phyloP scores from a whole-genome alignment of 2,888 invertebrate genomes.

The Macaria liturata region DNA sequence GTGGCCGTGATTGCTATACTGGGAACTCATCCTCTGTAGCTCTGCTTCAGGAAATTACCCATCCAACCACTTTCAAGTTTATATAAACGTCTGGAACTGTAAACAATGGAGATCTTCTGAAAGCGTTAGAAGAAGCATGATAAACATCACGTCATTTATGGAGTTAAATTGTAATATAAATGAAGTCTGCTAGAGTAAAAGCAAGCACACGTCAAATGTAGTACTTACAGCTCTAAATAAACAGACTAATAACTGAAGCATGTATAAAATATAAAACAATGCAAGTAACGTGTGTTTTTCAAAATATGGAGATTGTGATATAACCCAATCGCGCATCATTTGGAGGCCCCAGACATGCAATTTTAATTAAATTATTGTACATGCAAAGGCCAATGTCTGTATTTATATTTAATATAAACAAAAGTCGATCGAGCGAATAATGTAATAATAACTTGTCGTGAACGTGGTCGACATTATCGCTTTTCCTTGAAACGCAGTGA shows the following conservation, averaged over 20 bases:
- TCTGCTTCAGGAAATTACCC: slow-evolving; percentile 35
- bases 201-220: no score
- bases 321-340: no score
- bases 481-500: slow-evolving; percentile 31
- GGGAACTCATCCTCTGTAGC: slow-evolving; percentile 35
- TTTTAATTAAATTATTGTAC: not conserved
- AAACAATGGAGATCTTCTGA: slow-evolving; percentile 14
- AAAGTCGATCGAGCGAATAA: slow-evolving; percentile 20
- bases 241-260: no score
- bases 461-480: slow-evolving; percentile 23
- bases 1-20: slow-evolving; percentile 41
- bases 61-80: slow-evolving; percentile 26
- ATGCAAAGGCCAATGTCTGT: slow-evolving; percentile 1
- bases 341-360: no score
- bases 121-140: not conserved
- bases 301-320: no score
- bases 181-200: no score
- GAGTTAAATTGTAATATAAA: no score
- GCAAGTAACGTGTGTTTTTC: no score
- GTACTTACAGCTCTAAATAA: no score
- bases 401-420: slow-evolving; percentile 6
- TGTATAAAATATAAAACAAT: no score
- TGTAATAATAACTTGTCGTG: slow-evolving; percentile 20
- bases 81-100: slow-evolving; percentile 21
- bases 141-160: not conserved